Conservation (phyloP, 2,797 vertebrate species). For the Parambassis ranga region DNA sequence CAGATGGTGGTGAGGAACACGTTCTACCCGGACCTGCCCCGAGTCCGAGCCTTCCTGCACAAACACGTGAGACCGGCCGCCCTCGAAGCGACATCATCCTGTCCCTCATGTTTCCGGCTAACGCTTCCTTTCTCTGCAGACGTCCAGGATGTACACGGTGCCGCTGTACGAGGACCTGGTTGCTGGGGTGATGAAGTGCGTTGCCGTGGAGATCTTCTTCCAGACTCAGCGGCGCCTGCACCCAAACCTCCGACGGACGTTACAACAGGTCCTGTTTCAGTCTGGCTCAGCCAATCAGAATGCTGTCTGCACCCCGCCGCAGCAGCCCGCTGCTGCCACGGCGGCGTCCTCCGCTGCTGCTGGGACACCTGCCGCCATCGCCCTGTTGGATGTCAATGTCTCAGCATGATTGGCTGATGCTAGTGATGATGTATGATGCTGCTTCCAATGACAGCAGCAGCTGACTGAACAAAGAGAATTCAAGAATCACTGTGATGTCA, state of each 20-base stretch:
- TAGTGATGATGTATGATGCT: no score
- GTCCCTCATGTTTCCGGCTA: no score
- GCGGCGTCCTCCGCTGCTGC: slow-evolving; percentile 23
- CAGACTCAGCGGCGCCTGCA: slow-evolving; percentile 93
- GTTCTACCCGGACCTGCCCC: slow-evolving; percentile 90
- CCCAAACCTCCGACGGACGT: slow-evolving; percentile 90
- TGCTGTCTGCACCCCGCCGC: slow-evolving; percentile 26
- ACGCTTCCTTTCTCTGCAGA: no score
- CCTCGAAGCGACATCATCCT: no score
- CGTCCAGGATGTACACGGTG: slow-evolving; percentile 97
- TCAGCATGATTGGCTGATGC: slow-evolving; percentile 82
- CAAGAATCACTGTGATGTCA: no score
- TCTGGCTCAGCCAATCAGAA: slow-evolving; percentile 73
- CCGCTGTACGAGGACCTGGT: slow-evolving; percentile 96
- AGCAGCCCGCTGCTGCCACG: slow-evolving; percentile 16
- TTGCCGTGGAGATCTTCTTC: slow-evolving; percentile 93
- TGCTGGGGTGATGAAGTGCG: slow-evolving; percentile 90
- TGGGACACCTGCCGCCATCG: slow-evolving; percentile 74
- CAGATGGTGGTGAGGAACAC: slow-evolving; percentile 93
- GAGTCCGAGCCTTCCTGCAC: slow-evolving; percentile 90
- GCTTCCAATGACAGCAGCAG: neutral
- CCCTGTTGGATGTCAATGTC: slow-evolving; percentile 92
- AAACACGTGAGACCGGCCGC: slow-evolving; percentile 90
- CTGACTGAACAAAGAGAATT: no score
- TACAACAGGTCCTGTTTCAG: slow-evolving; percentile 94